Base-by-base conservation (phyloP, 2,888 invertebrate genomes). In the Nemotelus nigrinus region DNA sequence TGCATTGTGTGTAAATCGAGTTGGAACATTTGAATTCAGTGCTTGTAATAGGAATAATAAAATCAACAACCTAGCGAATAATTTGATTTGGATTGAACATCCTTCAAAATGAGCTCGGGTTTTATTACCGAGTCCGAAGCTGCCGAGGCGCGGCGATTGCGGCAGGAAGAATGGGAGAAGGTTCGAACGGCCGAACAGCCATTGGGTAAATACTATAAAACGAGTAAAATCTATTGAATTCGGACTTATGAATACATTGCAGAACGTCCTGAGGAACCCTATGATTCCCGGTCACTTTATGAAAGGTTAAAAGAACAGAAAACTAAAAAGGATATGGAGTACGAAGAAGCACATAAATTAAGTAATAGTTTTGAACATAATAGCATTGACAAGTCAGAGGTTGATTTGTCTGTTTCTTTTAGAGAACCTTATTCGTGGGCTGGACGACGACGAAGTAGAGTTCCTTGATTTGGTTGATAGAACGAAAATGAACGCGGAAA, bases 101-200 rank as follows among this genome's bases (percentile, higher is more conserved):
- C 53, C 7, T 53, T 53, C 7, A 5, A 0, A 39, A 96, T 96
- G 96, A 96, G 96, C 89, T 96, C 96, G 0, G 95, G 95, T 63
- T 99, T 99, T 88, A 93, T 98, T 81, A 91, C 96, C 1, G 97
- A 97, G 88, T 89, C 92, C 50, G 96, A 98, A 87, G 89, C 95
- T 79, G 92, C 93, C 60, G 97, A 97, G 84, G 92, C 92, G 55
- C 90, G 94, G 72, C 90, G 92, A 83, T 89, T 90, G 80, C 90
- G 97, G 2, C 98, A 98, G 86, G 96, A 96, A 85, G 97, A 98
- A 91, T 98, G 98, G 98, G 97, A 98, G 83, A 94, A 93, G 88
- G 97, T 97, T 0, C 90, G 99, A 81, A 93, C 93, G 78, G 93
- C 95, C 48, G 95, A 96, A 82, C 94, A 98, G 85, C 98, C 98